Conservation (phyloP, 2,797 vertebrate genomes). For the Thaleichthys pacificus region DNA sequence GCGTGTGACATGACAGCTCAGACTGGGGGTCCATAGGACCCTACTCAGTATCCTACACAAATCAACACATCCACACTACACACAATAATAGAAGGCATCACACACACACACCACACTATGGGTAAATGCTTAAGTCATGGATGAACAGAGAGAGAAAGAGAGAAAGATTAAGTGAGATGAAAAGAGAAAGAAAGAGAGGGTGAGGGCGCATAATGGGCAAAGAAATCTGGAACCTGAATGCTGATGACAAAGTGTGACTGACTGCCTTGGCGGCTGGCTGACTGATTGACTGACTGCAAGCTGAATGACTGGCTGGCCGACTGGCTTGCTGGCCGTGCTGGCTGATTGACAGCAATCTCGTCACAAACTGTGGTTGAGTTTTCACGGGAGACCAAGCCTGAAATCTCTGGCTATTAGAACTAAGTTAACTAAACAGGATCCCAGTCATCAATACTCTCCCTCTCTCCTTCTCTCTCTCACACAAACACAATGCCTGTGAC, state of each 20-base stretch:
- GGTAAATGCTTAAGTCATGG: neutral
- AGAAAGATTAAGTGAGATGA: conserved; percentile 39
- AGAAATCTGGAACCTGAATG: too few relatives aligned
- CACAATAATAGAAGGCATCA: conserved; percentile 32
- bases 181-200: conserved; percentile 60
- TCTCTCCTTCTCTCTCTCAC: conserved; percentile 26
- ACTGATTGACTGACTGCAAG: conserved; percentile 27
- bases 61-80: conserved; percentile 44
- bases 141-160: neutral
- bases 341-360: conserved; percentile 49
- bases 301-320: conserved; percentile 64
- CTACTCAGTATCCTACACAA: conserved; percentile 52
- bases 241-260: neutral
- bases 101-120: neutral
- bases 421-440: conserved; percentile 65
- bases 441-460: conserved; percentile 19
- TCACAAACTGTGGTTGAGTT: conserved; percentile 63
- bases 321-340: conserved; percentile 54
- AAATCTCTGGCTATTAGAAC: conserved; percentile 67
- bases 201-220: conserved; percentile 34
- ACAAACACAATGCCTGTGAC: conserved; percentile 3
- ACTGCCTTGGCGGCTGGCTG: neutral
- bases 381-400: conserved; percentile 73
- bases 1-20: conserved; percentile 62
- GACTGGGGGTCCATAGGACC: conserved; percentile 51